Evolutionary conservation across 2,888 invertebrate species (phyloP), one percentile per base, ranked within the genome.

Genomic region (Schrankia costaestrigalis): DNA sequence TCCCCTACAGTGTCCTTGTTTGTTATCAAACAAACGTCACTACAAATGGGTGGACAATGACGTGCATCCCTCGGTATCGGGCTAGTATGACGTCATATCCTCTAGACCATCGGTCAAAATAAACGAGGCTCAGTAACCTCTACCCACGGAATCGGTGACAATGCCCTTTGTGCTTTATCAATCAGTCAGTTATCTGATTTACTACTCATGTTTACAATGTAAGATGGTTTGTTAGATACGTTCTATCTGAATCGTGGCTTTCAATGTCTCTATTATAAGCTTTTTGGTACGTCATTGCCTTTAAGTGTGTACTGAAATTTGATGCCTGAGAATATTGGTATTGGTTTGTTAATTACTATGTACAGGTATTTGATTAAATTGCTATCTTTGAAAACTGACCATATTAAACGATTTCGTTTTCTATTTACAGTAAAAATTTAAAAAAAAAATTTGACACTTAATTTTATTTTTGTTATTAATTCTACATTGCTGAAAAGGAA

Each of bases 41-140:
- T 29, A 36, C 49, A 46, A 27, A 41, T 33, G 39, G 45, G 14
- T 11, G 25, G 10, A 22, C 22, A 38, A 40, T 60, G 63, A 66
- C 57, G 54, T 45, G 44, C 34, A 47, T 44, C 51, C 54, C 46
- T 45, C 32, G 35, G 35, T 59, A 65, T 61, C 53, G 59, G 48
- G 46, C 42, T 54, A 37, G 46, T 59, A 56, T 76, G 74, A 71
- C 74, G 70, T 75, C 73, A 77, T 60, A 62, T 75, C 71, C 75
- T 50, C 31, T 14, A 38, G 30, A 28, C 41, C 33, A 28, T 24
- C 28, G 28, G 10, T 28, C 43, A 41, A 38, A 26, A 25, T 36
- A 31, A 41, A 41, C 42, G 41, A 42, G 46, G 25, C 35, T 29
- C 32, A 17, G 17, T 25, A 29, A 33, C 25, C 31, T 28, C 12